phyloP scores from a whole-genome alignment of 2,113 vertebrate species.

The Ictidomys tridecemlineatus region DNA sequence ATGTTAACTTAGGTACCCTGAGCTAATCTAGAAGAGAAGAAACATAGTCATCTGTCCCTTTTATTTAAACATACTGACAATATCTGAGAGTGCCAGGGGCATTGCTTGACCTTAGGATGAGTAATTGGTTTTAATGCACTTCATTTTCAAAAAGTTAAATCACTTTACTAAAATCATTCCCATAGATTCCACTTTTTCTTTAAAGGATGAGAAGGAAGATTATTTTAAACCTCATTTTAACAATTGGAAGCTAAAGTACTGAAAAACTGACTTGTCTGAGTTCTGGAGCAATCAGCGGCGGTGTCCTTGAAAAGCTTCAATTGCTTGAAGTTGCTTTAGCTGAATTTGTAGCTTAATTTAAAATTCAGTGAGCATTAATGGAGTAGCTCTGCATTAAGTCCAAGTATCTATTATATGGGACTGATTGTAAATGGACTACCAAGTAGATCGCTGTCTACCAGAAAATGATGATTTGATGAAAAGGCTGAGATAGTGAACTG shows the following conservation, averaged over 20 bases:
- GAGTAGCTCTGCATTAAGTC: neutral
- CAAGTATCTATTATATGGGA: neutral
- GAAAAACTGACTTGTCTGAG: neutral
- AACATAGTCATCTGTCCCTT: neutral
- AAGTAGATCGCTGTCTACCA: neutral
- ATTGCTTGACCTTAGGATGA: slow-evolving; percentile 11
- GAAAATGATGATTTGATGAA: neutral
- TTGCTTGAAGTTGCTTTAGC: slow-evolving; percentile 30
- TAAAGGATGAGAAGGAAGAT: neutral
- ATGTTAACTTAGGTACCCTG: neutral
- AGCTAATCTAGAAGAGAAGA: slow-evolving; percentile 1
- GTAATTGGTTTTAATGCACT: neutral
- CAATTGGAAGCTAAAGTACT: slow-evolving; percentile 16
- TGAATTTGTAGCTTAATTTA: slow-evolving; percentile 52
- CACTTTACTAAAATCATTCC: neutral
- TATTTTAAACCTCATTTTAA: slow-evolving; percentile 24
- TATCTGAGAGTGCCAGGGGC: neutral
- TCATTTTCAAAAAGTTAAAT: slow-evolving; percentile 15
- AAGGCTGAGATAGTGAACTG: neutral
- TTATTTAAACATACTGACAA: neutral
- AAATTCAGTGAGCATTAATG: neutral
- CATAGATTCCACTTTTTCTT: neutral
- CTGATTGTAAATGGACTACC: slow-evolving; percentile 40
- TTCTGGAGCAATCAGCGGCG: neutral
- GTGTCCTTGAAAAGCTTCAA: neutral